phyloP scores from a whole-genome alignment of 2,113 vertebrate species.

The Lophochroa leadbeateri region DNA sequence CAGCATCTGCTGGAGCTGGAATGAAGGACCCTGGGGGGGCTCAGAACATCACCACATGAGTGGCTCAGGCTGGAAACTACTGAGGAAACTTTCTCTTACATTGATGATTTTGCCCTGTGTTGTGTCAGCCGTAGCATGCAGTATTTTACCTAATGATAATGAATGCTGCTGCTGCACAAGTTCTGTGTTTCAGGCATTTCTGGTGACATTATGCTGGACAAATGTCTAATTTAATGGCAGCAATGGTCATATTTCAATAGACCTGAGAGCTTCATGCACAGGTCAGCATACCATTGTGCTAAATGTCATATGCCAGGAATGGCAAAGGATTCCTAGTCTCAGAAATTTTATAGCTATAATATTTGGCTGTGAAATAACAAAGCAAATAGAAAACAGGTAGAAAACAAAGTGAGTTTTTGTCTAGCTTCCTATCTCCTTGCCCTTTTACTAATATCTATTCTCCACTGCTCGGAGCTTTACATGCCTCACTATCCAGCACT shows the following conservation, averaged over 20 bases:
- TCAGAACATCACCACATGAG: accelerated
- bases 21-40: not conserved
- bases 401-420: not conserved
- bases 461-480: not conserved
- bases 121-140: not conserved
- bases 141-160: not conserved
- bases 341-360: not conserved
- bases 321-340: not conserved
- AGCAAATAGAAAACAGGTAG: not conserved
- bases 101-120: not conserved
- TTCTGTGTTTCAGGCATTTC: not conserved
- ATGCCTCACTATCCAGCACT: not conserved
- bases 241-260: not conserved
- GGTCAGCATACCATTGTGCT: accelerated
- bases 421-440: not conserved
- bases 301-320: not conserved
- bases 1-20: not conserved
- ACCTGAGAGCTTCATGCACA: not conserved
- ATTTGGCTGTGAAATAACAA: not conserved
- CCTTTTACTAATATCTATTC: not conserved
- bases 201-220: not conserved
- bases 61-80: not conserved
- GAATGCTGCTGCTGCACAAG: not conserved
- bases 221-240: not conserved
- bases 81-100: not conserved